phyloP scores from a whole-genome alignment of 2,113 vertebrate species.

The Mirza zaza region DNA sequence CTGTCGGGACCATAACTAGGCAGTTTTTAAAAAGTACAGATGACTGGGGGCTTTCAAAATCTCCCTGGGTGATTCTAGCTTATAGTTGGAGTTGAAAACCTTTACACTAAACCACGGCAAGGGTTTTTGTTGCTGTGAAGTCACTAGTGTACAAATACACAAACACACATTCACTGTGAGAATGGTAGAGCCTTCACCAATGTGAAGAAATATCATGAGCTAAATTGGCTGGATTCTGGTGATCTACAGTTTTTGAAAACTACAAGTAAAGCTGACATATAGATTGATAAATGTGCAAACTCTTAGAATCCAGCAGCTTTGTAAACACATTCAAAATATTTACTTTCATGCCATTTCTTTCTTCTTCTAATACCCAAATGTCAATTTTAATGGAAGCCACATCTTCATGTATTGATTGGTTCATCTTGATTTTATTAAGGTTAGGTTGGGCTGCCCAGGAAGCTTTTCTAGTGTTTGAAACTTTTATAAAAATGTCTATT shows the following conservation, averaged over 20 bases:
- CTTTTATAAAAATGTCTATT: constrained; percentile 60
- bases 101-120: not conserved
- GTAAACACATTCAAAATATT: constrained; percentile 70
- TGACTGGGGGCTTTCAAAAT: not conserved
- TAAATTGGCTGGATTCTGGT: not conserved
- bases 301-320: constrained; percentile 44
- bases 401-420: constrained; percentile 49
- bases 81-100: not conserved
- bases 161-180: not conserved
- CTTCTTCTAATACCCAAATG: constrained; percentile 62
- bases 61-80: not conserved
- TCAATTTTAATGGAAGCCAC: constrained; percentile 68
- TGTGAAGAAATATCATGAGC: not conserved
- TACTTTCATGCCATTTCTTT: constrained; percentile 60
- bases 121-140: not conserved
- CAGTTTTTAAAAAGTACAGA: not conserved
- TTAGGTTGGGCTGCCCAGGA: constrained; percentile 48
- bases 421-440: constrained; percentile 69
- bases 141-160: not conserved
- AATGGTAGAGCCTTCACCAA: not conserved
- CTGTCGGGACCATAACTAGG: not conserved
- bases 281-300: constrained; percentile 40
- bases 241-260: not conserved
- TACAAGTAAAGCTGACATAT: not conserved
- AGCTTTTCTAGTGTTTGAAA: constrained; percentile 54